phyloP scores from a whole-genome alignment of 2,888 invertebrate genomes.

The Tyria jacobaeae region DNA sequence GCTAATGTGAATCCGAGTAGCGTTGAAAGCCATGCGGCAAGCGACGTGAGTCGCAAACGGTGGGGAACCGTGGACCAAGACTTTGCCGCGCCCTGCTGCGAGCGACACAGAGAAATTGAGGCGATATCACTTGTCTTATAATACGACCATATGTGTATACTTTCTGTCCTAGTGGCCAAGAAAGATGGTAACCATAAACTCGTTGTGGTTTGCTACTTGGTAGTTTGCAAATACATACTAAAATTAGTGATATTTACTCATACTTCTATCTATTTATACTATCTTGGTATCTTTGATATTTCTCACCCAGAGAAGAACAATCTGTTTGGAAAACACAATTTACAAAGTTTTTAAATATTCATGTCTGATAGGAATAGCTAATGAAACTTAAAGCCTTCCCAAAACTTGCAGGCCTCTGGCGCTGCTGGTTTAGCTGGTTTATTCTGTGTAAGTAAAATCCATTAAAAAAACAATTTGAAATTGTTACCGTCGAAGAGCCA shows the following conservation, averaged over 20 bases:
- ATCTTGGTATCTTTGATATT: not conserved
- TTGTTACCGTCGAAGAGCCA: too few relatives aligned
- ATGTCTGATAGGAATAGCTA: not conserved
- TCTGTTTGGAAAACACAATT: not conserved
- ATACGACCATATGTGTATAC: conserved; percentile 68
- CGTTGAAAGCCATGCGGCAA: conserved; percentile 23
- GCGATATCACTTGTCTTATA: conserved; percentile 75
- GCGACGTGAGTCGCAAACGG: not conserved
- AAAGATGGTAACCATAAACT: conserved; percentile 61
- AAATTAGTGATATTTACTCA: not conserved
- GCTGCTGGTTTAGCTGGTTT: too few relatives aligned
- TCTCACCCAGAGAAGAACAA: not conserved
- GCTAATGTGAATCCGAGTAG: conserved; percentile 40
- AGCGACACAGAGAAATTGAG: conserved; percentile 77
- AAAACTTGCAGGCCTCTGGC: not conserved
- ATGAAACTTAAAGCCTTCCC: not conserved
- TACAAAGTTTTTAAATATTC: not conserved
- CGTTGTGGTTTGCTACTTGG: conserved; percentile 34
- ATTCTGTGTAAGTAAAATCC: too few relatives aligned
- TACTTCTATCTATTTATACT: too few relatives aligned
- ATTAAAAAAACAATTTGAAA: too few relatives aligned
- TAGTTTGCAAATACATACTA: not conserved
- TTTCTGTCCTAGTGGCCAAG: conserved; percentile 78
- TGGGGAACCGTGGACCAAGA: conserved; percentile 27
- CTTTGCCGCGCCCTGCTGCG: conserved; percentile 44